These are phyloP conservation scores for Paguma larvata DNA, from an alignment of 2,797 vertebrate genomes.

Conservation along the genomic window DNA sequence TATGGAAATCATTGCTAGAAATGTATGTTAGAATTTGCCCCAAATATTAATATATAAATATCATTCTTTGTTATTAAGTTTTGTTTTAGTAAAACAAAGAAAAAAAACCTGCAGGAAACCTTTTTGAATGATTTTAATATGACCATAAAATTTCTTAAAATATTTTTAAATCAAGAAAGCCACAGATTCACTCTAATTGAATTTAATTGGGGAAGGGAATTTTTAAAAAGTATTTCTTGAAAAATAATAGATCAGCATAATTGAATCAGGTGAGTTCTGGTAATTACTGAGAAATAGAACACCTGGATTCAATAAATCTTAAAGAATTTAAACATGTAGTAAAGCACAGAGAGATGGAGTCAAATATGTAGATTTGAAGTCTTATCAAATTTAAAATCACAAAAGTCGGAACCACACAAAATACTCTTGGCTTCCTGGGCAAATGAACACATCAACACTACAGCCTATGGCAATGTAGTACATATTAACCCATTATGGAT, in stretches of 20 bases:
- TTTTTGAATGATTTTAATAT: slow-evolving; percentile 49
- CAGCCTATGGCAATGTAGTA: background rate
- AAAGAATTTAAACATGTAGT: slow-evolving; percentile 17
- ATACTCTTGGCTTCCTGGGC: background rate
- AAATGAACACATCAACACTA: background rate
- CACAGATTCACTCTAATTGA: background rate
- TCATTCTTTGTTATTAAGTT: slow-evolving; percentile 36
- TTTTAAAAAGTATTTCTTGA: slow-evolving; percentile 30
- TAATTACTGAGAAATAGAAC: slow-evolving; percentile 43
- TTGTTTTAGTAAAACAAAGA: slow-evolving; percentile 6
- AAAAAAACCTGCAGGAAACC: background rate
- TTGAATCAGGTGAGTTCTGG: slow-evolving; percentile 4
- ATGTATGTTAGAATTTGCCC: slow-evolving; percentile 40
- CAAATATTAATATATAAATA: slow-evolving; percentile 64
- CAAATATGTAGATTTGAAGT: slow-evolving; percentile 55
- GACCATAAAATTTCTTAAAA: slow-evolving; percentile 20
- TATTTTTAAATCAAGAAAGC: slow-evolving; percentile 41
- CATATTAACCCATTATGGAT: background rate
- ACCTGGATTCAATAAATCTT: slow-evolving; percentile 52
- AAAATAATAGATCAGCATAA: slow-evolving; percentile 54
- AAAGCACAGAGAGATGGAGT: slow-evolving; percentile 7
- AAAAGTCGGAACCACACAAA: slow-evolving; percentile 1
- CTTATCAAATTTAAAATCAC: slow-evolving; percentile 49
- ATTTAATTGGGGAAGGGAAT: background rate
- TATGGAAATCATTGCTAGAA: background rate